These are phyloP conservation scores for Pinna nobilis DNA, from an alignment of 1,140 invertebrate genomes.

Conservation along the genomic window DNA sequence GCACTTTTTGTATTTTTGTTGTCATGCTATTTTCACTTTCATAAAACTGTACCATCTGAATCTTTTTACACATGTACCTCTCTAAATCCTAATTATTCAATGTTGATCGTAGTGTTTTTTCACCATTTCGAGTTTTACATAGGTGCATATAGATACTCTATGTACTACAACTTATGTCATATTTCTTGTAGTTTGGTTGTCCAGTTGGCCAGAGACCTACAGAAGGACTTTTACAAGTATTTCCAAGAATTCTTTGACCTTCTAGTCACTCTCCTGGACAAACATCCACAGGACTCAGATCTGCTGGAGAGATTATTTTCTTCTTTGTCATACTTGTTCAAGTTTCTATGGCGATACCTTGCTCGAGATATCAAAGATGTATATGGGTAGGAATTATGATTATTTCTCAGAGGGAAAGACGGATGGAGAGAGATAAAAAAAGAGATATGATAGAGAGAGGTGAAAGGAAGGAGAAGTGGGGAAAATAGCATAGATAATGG, in stretches of 20 bases:
- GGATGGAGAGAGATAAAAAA: no score
- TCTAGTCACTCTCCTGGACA: conserved; percentile 83
- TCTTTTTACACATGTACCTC: no score
- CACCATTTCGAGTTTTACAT: no score
- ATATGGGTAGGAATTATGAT: conserved; percentile 73
- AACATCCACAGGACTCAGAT: conserved; percentile 83
- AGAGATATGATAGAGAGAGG: no score
- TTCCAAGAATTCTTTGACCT: conserved; percentile 83
- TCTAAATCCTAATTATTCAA: no score
- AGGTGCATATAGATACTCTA: no score
- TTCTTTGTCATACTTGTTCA: conserved; percentile 91
- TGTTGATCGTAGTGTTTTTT: no score
- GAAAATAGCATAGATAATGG: no score
- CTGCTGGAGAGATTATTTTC: conserved; percentile 88
- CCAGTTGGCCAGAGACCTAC: conserved; percentile 88
- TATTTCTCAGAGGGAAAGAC: neutral
- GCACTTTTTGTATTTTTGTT: no score
- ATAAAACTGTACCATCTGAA: no score
- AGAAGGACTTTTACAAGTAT: conserved; percentile 89
- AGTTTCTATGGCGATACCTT: conserved; percentile 87
- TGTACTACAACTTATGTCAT: neutral
- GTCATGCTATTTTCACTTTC: no score
- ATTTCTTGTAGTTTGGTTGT: conserved; percentile 84
- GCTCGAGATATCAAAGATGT: conserved; percentile 86
- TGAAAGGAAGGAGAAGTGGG: no score